Evolutionary conservation across 2,888 invertebrate species (phyloP).

Genomic region (Drosophila lutescens): DNA sequence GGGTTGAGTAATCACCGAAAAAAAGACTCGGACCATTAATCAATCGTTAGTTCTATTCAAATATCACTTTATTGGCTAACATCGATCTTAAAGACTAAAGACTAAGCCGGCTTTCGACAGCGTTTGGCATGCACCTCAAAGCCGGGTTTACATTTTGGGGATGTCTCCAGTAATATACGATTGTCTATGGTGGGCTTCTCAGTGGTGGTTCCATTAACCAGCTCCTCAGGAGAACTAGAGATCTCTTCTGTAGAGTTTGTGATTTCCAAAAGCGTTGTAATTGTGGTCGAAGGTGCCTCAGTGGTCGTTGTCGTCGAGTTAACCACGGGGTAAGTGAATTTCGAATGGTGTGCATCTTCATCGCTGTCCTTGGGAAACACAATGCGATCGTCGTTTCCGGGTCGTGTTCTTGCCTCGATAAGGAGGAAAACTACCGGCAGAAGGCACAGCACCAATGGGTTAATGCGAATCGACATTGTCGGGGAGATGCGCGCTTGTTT

Average conservation of each 20-base stretch:
- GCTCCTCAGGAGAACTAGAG: slow-evolving; percentile 12
- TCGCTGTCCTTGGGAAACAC: slow-evolving; percentile 56
- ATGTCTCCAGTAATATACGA: slow-evolving; percentile 61
- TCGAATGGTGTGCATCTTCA: not conserved
- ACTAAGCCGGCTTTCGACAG: slow-evolving; percentile 59
- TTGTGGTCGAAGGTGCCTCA: not conserved
- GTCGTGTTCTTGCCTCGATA: slow-evolving; percentile 21
- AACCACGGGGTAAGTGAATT: not conserved
- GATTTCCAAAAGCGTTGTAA: too few species aligned
- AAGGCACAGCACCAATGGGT: slow-evolving; percentile 12
- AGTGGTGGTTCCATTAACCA: slow-evolving; percentile 1
- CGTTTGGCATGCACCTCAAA: slow-evolving; percentile 55
- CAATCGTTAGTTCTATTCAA: slow-evolving; percentile 9
- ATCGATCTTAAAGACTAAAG: slow-evolving; percentile 16
- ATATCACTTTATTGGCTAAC: slow-evolving; percentile 37
- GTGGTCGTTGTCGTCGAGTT: not conserved
- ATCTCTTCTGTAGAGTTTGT: not conserved
- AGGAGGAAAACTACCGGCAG: slow-evolving; percentile 36
- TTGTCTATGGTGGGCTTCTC: slow-evolving; percentile 43
- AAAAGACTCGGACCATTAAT: slow-evolving; percentile 2
- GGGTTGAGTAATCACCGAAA: slow-evolving; percentile 14
- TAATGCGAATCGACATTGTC: slow-evolving; percentile 39
- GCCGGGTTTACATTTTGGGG: slow-evolving; percentile 50
- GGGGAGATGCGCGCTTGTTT: slow-evolving; percentile 61
- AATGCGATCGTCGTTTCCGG: slow-evolving; percentile 57